Evolutionary conservation across 2,113 vertebrate species (phyloP), one percentile per base, ranked within the genome.

Genomic region (Sphyrna mokarran): DNA sequence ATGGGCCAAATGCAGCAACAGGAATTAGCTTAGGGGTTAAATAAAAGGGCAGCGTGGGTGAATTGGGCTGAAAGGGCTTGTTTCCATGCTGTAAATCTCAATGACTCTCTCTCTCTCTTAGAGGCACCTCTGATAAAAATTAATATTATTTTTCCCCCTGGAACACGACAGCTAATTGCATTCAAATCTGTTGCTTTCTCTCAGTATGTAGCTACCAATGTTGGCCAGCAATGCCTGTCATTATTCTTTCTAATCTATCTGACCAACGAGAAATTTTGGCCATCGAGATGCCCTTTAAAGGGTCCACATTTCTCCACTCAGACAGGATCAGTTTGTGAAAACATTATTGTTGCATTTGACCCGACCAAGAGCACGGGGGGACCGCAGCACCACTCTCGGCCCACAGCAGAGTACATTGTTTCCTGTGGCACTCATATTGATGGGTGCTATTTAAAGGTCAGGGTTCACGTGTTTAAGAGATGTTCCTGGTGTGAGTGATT

Each of bases 371-470:
- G 54, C 68, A 95, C 94, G 72, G 69, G 94, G 43, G 69, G 69
- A 48, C 68, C 18, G 40, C 22, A 54, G 69, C 40, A 76, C 48
- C 69, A 72, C 69, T 5, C 11, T 70, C n/a, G 43, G 68, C 23
- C 26, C 94, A 76, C 68, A 95, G 68, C 94, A 33, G 16, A 16
- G 69, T 29, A 16, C 68, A 95, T 95, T 95, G 94, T 95, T 54
- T 72, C 40, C 94, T 76, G 68, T 95, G 94, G 94, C 94, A 95
- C 16, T 72, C 94, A 54, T 95, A 95, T 95, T 95, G 94, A 95
- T 95, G 94, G 94, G 37, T 95, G 94, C 70, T 95, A 95, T 95
- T 95, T 95, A 95, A 95, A 95, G 94, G 94, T 95, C 94, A 95
- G 26, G 69, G 93, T 69, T 70, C 69, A 54, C 94, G 70, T 95